Percentiles rank a stretch among this genome's conserved stretches.
Conservation (phyloP, 2,888 invertebrate species). For the Cancer borealis region DNA sequence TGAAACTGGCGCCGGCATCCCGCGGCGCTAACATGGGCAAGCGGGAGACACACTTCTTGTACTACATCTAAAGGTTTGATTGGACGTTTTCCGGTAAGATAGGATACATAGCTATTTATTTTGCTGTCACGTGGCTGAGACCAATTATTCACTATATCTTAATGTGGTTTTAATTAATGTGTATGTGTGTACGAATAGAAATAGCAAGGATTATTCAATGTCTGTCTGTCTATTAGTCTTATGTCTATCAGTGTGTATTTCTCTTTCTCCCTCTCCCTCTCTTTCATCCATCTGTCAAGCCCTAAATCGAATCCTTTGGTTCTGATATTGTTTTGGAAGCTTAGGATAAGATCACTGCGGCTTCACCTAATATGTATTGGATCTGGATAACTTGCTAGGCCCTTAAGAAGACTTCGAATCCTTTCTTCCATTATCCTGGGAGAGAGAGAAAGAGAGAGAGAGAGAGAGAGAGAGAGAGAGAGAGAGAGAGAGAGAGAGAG, state of each 20-base stretch:
- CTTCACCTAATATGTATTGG: background rate
- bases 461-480: no score
- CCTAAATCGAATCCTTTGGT: background rate
- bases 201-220: background rate
- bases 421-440: background rate
- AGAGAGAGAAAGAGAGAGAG: background rate
- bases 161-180: background rate
- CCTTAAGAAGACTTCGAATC: background rate
- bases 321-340: background rate
- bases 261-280: slow-evolving; percentile 20
- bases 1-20: background rate
- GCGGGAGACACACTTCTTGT: background rate
- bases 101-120: background rate
- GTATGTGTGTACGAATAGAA: background rate
- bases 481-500: no score
- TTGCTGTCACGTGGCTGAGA: background rate
- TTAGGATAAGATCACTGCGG: background rate
- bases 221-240: background rate
- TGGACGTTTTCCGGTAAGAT: background rate
- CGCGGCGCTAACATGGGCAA: background rate
- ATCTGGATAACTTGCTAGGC: background rate
- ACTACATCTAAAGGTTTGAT: background rate
- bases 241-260: background rate
- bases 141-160: background rate
- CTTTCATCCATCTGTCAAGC: background rate